phyloP scores from a whole-genome alignment of 2,113 vertebrate species.

The Saccopteryx bilineata region DNA sequence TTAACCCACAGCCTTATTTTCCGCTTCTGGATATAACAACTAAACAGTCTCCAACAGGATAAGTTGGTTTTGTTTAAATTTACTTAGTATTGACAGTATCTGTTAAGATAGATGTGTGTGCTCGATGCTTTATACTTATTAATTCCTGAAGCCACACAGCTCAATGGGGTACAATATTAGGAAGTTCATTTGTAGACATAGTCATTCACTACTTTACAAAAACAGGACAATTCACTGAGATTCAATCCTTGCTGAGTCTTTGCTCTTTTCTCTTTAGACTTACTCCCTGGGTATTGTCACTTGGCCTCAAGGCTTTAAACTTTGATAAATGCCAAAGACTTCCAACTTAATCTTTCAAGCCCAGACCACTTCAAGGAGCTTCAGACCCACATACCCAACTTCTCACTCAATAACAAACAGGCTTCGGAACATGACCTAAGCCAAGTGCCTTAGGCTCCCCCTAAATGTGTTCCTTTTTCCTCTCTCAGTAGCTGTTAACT shows the following conservation, averaged over 20 bases:
- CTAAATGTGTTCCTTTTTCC: not conserved
- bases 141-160: not conserved
- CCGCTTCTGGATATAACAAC: not conserved
- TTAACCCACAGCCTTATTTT: not conserved
- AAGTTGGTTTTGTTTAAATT: not conserved
- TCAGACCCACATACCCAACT: not conserved
- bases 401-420: not conserved
- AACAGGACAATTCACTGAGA: not conserved
- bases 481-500: not conserved
- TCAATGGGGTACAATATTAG: not conserved
- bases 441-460: not conserved
- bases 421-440: not conserved
- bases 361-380: not conserved
- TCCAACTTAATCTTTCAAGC: not conserved
- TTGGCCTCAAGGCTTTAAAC: not conserved
- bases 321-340: not conserved
- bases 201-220: not conserved
- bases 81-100: not conserved
- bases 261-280: slow-evolving; percentile 24
- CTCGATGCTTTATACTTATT: not conserved
- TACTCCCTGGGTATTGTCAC: not conserved
- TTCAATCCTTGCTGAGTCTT: not conserved
- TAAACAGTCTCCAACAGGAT: not conserved
- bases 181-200: not conserved
- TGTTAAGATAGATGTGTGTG: not conserved